Evolutionary conservation across 2,113 vertebrate species (phyloP).

Genomic region (Cheirogaleus medius): DNA sequence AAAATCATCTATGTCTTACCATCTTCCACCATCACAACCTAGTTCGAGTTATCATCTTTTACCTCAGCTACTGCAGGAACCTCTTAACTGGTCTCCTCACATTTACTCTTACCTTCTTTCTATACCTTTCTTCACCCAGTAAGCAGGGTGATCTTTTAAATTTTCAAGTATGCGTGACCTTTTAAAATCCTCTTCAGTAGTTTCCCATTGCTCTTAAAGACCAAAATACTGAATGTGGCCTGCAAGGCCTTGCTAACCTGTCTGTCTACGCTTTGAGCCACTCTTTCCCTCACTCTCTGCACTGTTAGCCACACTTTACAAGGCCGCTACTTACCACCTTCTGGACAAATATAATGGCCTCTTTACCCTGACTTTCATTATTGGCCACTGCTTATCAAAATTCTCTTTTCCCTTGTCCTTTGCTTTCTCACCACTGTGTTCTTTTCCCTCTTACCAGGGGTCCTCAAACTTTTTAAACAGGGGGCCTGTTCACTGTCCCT

Average conservation of each 20-base stretch:
- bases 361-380: background rate
- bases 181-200: background rate
- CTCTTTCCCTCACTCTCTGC: background rate
- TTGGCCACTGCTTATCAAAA: background rate
- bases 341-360: background rate
- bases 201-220: slow-evolving; percentile 21
- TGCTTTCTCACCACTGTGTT: background rate
- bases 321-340: background rate
- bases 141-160: background rate
- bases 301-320: background rate
- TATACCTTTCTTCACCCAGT: background rate
- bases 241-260: background rate
- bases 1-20: background rate
- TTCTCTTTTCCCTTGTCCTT: background rate
- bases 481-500: no score
- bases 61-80: background rate
- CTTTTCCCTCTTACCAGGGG: no score
- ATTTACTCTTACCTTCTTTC: background rate
- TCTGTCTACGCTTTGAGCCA: background rate
- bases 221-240: background rate
- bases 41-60: slow-evolving; percentile 20
- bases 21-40: background rate
- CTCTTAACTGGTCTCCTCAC: background rate
- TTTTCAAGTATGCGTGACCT: background rate
- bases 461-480: no score